Evolutionary conservation across 2,113 vertebrate genomes (phyloP).

Genomic region (Dipodomys merriami): DNA sequence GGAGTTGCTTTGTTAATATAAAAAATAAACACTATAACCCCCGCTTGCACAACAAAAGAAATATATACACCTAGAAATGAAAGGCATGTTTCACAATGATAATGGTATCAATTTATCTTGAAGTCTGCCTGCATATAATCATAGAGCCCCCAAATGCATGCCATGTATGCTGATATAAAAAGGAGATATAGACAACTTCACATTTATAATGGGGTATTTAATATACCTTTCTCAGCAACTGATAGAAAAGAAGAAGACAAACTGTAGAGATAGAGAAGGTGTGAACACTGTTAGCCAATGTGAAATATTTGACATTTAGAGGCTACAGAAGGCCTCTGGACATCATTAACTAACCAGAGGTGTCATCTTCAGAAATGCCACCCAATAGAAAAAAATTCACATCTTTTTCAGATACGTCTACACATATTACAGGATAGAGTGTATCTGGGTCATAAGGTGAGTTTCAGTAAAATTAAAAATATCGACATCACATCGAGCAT

Average conservation of each 20-base stretch:
- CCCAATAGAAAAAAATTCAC: not conserved
- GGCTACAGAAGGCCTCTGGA: not conserved
- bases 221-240: not conserved
- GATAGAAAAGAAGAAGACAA: not conserved
- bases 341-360: not conserved
- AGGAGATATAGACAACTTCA: not conserved
- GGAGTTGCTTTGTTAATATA: not conserved
- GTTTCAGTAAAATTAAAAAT: not conserved
- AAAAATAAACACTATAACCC: not conserved
- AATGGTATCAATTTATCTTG: not conserved
- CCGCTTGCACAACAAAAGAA: not conserved
- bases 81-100: not conserved
- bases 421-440: not conserved
- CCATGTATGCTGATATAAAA: not conserved
- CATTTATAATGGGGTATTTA: not conserved
- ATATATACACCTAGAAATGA: not conserved
- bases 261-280: not conserved
- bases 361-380: conserved; percentile 10
- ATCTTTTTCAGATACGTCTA: not conserved
- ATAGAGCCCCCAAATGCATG: not conserved
- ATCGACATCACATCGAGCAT: not conserved
- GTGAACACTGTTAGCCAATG: not conserved
- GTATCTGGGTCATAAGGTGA: not conserved
- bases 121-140: not conserved
- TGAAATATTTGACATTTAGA: not conserved